A percentile compares a stretch with the other conserved stretches of the same genome.
Conservation (phyloP, 1,140 invertebrate genomes). For the Saccostrea cuccullata region DNA sequence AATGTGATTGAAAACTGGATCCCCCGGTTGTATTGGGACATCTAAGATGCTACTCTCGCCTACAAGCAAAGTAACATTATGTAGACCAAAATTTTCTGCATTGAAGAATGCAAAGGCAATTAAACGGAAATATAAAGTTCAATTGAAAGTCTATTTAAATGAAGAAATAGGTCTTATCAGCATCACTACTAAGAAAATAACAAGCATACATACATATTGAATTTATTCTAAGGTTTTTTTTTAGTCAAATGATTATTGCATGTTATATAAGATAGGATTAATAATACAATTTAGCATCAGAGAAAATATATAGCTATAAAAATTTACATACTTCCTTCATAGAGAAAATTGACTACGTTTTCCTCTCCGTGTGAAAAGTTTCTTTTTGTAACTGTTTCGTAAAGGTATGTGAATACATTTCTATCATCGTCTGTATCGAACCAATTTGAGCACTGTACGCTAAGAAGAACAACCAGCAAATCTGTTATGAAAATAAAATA, state of each 20-base stretch:
- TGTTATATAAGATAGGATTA: too few species aligned
- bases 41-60: background rate
- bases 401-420: background rate
- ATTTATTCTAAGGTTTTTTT: too few species aligned
- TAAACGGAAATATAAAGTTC: too few species aligned
- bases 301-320: too few species aligned
- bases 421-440: background rate
- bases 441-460: background rate
- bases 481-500: background rate
- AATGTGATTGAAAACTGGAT: background rate
- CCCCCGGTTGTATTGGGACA: background rate
- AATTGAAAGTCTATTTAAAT: too few species aligned
- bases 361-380: background rate
- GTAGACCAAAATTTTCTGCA: too few species aligned
- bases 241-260: too few species aligned
- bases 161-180: too few species aligned
- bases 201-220: too few species aligned
- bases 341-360: background rate
- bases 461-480: background rate
- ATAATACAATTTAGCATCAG: too few species aligned
- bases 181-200: too few species aligned
- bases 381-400: conserved; percentile 1
- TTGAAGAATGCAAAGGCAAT: too few species aligned
- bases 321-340: background rate
- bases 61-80: background rate